Evolutionary conservation across 1,140 invertebrate genomes (phyloP), one percentile per base, ranked within the genome.

Genomic region (Bombus consobrinus): DNA sequence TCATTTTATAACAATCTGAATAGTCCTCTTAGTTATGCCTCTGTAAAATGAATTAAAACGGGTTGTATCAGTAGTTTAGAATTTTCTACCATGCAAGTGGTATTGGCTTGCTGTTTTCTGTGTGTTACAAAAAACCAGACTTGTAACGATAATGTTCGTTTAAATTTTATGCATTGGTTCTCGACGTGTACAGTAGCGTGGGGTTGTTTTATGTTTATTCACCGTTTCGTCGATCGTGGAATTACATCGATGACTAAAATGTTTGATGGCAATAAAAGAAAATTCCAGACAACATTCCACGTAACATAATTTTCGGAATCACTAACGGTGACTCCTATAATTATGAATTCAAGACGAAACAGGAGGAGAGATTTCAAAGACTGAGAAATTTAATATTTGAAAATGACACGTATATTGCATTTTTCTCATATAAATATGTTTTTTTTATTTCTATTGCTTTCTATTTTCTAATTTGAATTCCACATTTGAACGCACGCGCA

Each of bases 151-250:
- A 43, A 79, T 59, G 59, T 66, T 43, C 76, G 32, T 79, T 79
- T 66, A 34, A 66, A 79, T 79, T 78, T 66, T 39, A 79, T 25
- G 76, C 39, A 79, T 79, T 66, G n/a, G n/a, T 59, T 41, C 18
- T 15, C 18, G 10, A 10, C 22, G 18, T 32, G 39, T 32, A 64
- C 59, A 39, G 76, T 79, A 79, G 59, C 76, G 39, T 79, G 34
- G 18, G 34, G 32, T 22, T 39, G 39, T 43, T 79, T 79, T 79
- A 79, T 79, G 59, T 34, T 25, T 4, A 22, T 28, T 79, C 22
- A 79, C 59, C 39, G 39, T 78, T 78, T 78, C 39, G 76, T 64
- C 41, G 59, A 59, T 43, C 59, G 39, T 34, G 39, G 22, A 66
- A 39, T 66, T 79, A 79, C 25, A 22, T 3, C 39, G 22, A 66